Percentiles rank a stretch among this genome's conserved stretches.
Conservation (phyloP, 2,797 vertebrate species). For the Gymnoscopelus microlampas region DNA sequence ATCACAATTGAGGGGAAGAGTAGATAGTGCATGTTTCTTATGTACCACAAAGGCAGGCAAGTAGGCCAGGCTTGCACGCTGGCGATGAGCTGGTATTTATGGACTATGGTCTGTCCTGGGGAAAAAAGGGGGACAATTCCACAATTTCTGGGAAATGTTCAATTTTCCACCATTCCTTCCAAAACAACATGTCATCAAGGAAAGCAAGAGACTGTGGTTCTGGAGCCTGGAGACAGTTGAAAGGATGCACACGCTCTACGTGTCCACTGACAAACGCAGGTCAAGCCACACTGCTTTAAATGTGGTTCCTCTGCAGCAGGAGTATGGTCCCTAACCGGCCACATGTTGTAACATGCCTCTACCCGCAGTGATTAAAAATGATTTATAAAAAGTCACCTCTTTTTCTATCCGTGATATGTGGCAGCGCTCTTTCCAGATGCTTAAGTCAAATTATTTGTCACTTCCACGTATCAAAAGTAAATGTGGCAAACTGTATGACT, state of each 20-base stretch:
- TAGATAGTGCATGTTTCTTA: conserved; percentile 3
- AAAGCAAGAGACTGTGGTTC: conserved; percentile 60
- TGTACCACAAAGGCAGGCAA: conserved; percentile 18
- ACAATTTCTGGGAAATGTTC: conserved; percentile 62
- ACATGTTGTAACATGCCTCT: conserved; percentile 45
- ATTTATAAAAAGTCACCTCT: conserved; percentile 16
- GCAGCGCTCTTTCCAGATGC: conserved; percentile 20
- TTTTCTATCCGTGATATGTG: conserved; percentile 28
- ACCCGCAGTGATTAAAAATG: conserved; percentile 40
- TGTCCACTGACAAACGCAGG: conserved; percentile 63
- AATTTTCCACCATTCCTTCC: conserved; percentile 61
- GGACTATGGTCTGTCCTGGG: conserved; percentile 28
- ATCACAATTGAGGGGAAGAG: neutral
- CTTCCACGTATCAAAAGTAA: conserved; percentile 18
- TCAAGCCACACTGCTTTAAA: conserved; percentile 68
- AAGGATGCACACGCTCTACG: conserved; percentile 43
- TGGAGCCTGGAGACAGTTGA: conserved; percentile 55
- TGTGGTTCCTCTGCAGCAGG: conserved; percentile 51
- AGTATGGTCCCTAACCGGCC: conserved; percentile 27
- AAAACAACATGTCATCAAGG: conserved; percentile 65
- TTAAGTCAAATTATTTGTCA: conserved; percentile 18
- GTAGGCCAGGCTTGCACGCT: conserved; percentile 34
- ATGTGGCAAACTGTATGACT: conserved; percentile 15
- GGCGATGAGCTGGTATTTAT: conserved; percentile 41
- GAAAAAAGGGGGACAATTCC: conserved; percentile 47